Evolutionary conservation across 2,797 vertebrate species (phyloP), one percentile per base, ranked within the genome.

Genomic region (Anabacerthia variegaticeps): DNA sequence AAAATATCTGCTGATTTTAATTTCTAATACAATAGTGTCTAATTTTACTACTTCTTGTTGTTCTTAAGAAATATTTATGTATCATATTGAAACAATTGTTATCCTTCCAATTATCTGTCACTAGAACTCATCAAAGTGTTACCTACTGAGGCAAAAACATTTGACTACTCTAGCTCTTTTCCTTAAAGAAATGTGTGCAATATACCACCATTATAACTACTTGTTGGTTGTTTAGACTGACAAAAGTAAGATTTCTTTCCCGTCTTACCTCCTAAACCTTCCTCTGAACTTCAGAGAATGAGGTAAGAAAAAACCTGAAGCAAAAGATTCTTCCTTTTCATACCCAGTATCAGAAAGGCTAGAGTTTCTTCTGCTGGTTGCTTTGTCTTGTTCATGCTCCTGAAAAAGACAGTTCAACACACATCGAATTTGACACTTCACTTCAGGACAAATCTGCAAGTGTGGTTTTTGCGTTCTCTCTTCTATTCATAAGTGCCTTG

Each of bases 341-440:
- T 30, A 78, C 9, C 8, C 52, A 56, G 27, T n/a, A 59, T 78
- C 21, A 61, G 44, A 91, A 77, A 89, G 32, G 16, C 37, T 22
- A 26, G 37, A 24, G n/a, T 49, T 94, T 81, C 67, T 91, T 68
- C 49, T 88, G 66, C 89, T 96, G 88, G 87, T 94, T 94, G 48
- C 67, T 96, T 89, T 96, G 80, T 92, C 95, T 95, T 89, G 51
- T 93, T 93, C 44, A 24, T 28, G 37, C 26, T 92, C 34, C 49
- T 68, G 83, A 77, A 96, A 93, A 91, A 91, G 75, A 59, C 58
- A 80, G 61, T 83, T 94, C 90, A 77, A 74, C 49, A 73, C 44
- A 74, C 78, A 97, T 95, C 94, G 90, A 88, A 78, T 88, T 37
- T 97, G 97, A 96, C 96, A 96, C 75, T 78, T 97, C 90, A 95